A percentile compares a stretch with the other conserved stretches of the same genome.
Conservation (phyloP, 2,797 vertebrate species). For the Silurus aristotelis region DNA sequence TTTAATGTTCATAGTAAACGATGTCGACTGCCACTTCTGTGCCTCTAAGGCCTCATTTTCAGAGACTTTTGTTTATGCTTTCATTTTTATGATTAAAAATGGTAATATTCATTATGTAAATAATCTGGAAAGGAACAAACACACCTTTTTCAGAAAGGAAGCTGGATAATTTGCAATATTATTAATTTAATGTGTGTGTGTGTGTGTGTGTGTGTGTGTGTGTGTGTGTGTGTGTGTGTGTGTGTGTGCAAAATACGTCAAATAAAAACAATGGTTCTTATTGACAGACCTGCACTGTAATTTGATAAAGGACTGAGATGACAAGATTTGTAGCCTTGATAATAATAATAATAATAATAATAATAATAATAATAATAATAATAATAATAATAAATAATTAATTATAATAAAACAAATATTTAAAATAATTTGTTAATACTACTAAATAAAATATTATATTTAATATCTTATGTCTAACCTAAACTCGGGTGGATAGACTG, state of each 20-base stretch:
- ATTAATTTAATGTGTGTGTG: constrained; percentile 62
- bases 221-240: not conserved
- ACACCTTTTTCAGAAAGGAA: constrained; percentile 70
- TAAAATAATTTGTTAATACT: constrained; percentile 55
- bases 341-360: not conserved
- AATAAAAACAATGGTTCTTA: not conserved
- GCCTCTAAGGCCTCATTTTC: constrained; percentile 68
- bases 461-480: not conserved
- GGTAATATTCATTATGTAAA: constrained; percentile 75
- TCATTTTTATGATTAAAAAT: constrained; percentile 66
- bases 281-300: not conserved
- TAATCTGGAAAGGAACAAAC: constrained; percentile 76
- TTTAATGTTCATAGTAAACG: constrained; percentile 69
- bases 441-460: constrained; percentile 53
- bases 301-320: too few relatives aligned
- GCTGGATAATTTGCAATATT: constrained; percentile 72
- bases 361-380: not conserved
- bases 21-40: constrained; percentile 62
- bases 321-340: not conserved
- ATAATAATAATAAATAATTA: too few relatives aligned
- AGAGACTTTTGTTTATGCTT: constrained; percentile 54
- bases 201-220: not conserved
- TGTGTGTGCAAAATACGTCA: not conserved
- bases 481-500: not conserved
- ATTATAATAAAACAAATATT: constrained; percentile 53